Evolutionary conservation across 2,888 invertebrate species (phyloP), one percentile per base, ranked within the genome.

Genomic region (Acleris emargana): DNA sequence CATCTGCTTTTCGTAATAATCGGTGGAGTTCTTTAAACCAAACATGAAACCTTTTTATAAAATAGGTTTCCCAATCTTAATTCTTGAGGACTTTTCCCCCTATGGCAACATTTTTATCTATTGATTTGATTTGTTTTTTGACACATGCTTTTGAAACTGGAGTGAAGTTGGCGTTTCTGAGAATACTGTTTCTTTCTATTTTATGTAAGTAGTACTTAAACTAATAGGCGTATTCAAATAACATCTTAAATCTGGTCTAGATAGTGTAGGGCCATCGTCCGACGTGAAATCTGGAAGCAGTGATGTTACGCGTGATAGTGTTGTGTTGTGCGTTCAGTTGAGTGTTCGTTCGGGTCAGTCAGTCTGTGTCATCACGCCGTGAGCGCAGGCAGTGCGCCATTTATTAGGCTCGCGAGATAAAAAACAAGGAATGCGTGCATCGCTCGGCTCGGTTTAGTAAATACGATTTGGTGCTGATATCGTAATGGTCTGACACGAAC

Each of bases 111-210:
- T 58, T 64, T 58, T 53, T 62, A 55, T 54, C 45, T 51, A 67
- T 67, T 61, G 64, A 69, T 61, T 67, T 61, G 64, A 69, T 61
- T 67, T 55, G 57, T 67, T 67, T 57, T 54, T 55, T 67, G 66
- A 66, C 66, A 66, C 61, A 61, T 66, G 57, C 60, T 45, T 45
- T 45, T 11, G n/a, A 51, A 61, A 77, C 68, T 70, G 78, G 60
- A 77, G 78, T 89, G 90, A 90, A 89, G 89, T 89, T 89, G 82
- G 84, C 80, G 80, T 80, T 88, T 84, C 84, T 84, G 71, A 81
- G 87, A 88, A 80, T 79, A 77, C 75, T 87, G 81, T 84, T 86
- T 88, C 83, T 84, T 88, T 83, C 79, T 81, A 80, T 82, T 88
- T 80, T 84, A 84, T 79, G 87, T 89, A 89, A 88, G 90, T 90